A percentile compares a stretch with the other conserved stretches of the same genome.
Evolutionary conservation across 2,888 invertebrate genomes (phyloP).

Genomic region (Melanostoma mellinum): DNA sequence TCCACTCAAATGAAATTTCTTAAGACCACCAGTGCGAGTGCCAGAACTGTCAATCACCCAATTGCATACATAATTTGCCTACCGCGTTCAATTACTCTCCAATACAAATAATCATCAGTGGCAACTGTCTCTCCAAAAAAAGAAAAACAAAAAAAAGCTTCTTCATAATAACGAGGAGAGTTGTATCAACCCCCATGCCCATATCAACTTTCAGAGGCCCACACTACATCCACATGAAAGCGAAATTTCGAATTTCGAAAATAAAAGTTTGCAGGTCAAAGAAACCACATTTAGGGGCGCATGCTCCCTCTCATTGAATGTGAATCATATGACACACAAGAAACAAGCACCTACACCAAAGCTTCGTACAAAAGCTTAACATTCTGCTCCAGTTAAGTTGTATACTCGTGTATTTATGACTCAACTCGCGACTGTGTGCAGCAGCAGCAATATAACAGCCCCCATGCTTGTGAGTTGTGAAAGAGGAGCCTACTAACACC

Average conservation of each 20-base stretch:
- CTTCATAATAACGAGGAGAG: not conserved
- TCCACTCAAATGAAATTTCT: too few species aligned
- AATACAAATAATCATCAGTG: too few species aligned
- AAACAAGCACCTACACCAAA: constrained; percentile 43
- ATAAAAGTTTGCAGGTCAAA: constrained; percentile 7
- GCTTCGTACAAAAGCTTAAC: constrained; percentile 51
- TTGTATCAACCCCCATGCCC: not conserved
- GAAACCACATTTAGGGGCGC: constrained; percentile 55
- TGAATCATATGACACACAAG: constrained; percentile 38
- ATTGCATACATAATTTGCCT: too few species aligned
- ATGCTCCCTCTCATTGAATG: constrained; percentile 64
- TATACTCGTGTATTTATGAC: not conserved
- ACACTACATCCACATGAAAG: constrained; percentile 3
- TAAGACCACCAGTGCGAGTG: too few species aligned
- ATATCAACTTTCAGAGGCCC: not conserved
- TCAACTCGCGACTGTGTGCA: not conserved
- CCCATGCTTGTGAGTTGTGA: constrained; percentile 33
- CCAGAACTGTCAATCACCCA: too few species aligned
- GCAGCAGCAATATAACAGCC: constrained; percentile 25
- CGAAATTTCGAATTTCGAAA: constrained; percentile 63
- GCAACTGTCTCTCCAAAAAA: too few species aligned
- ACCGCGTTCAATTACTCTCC: too few species aligned
- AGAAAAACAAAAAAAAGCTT: not conserved
- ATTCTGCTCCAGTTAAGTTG: constrained; percentile 38
- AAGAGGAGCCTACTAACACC: constrained; percentile 22